phyloP scores from a whole-genome alignment of 2,888 invertebrate genomes.

The Habrosyne pyritoides region DNA sequence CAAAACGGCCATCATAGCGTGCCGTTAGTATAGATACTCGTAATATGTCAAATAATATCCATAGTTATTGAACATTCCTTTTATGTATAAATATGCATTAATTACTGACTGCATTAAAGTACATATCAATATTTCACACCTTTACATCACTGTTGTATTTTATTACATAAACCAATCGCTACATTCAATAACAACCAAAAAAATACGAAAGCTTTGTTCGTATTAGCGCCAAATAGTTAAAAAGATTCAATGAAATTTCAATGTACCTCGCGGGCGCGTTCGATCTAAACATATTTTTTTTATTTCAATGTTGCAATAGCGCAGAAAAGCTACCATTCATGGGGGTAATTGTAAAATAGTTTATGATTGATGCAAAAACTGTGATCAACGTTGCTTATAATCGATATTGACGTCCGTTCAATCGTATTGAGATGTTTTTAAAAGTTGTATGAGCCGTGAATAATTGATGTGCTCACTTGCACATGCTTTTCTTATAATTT shows the following conservation, averaged over 20 bases:
- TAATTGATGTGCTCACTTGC: slow-evolving; percentile 43
- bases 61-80: no score
- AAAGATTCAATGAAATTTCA: slow-evolving; percentile 51
- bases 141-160: no score
- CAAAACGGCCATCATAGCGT: no score
- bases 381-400: slow-evolving; percentile 52
- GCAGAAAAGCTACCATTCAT: slow-evolving; percentile 63
- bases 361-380: slow-evolving; percentile 54
- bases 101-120: no score
- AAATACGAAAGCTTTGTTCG: not conserved
- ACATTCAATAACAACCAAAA: not conserved
- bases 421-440: slow-evolving; percentile 52
- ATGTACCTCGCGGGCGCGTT: slow-evolving; percentile 62
- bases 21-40: no score
- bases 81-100: no score
- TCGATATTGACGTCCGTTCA: slow-evolving; percentile 54
- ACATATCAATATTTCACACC: no score
- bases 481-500: slow-evolving; percentile 12
- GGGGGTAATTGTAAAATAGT: slow-evolving; percentile 68
- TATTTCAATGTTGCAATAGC: slow-evolving; percentile 60
- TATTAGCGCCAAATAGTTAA: not conserved
- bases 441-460: slow-evolving; percentile 58
- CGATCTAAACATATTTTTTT: slow-evolving; percentile 59
- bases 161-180: no score
- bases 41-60: no score